Evolutionary conservation across 2,888 invertebrate species (phyloP), one percentile per base, ranked within the genome.

Genomic region (Linyphia triangularis): DNA sequence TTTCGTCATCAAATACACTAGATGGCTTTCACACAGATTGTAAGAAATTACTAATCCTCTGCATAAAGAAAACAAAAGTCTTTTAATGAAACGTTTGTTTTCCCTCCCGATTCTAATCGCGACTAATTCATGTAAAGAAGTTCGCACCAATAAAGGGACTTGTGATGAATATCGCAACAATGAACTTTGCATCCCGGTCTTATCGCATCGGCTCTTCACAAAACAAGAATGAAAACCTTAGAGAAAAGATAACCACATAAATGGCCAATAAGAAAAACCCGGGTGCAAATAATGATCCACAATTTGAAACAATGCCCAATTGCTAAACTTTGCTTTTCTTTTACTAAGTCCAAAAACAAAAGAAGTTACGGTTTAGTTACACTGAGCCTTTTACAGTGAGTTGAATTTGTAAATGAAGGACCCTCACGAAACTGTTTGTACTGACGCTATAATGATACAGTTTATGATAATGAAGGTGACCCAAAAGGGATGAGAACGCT

Each of bases 401-500:
- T 13, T 51, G 30, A 19, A 13, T 43, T 69, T 72, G 43, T 43
- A 82, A 72, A 82, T 63, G 82, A 82, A 72, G 72, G 6, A n/a
- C 43, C 30, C 61, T 24, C 82, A 82, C 82, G 82, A 72, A 73
- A 82, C 63, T 28, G 43, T 75, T 57, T 57, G 57, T 51, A 59
- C 82, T 40, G 13, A 19, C 10, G 24, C 22, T 19, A 51, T 85
- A 78, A 85, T 85, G 85, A 85, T 85, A 78, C 85, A 85, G 61
- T 85, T 85, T 85, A 85, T 85, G 85, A 69, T 85, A 85, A 85
- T 85, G 85, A 78, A 85, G 72, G 72, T 78, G 85, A 85, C 85
- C 78, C 43, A 78, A 67, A 69, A 77, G 69, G 61, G 22, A 28
- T 28, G 33, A 33, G 51, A n/a, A 26, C 33, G 24, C 26, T 33